Evolutionary conservation across 2,797 vertebrate genomes (phyloP), one percentile per base, ranked within the genome.

Genomic region (Eulemur albifrons): DNA sequence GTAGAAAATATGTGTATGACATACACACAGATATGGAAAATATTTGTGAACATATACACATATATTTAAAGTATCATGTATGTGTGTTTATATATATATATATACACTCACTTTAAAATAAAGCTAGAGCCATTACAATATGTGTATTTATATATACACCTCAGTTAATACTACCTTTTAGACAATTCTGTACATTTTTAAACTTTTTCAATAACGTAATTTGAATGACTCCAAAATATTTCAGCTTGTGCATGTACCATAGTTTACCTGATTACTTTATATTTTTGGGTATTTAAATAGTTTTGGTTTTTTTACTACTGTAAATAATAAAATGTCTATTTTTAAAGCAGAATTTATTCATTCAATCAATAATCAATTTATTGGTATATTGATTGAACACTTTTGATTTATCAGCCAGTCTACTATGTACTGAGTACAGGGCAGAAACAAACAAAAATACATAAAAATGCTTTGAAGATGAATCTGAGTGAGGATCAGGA

Each of bases 141-240:
- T 40, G 3, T 88, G 1, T 54, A n/a, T 21, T 20, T 57, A 65
- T 14, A 30, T 65, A 65, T n/a, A n/a, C 30, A 23, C 79, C 83
- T 57, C 23, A 82, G 32, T 80, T 77, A 77, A 61, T 86, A 67
- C 35, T 90, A 61, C 5, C 8, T 54, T 92, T 92, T 67, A 18
- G 6, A 81, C 2, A 67, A 50, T 81, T 88, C 45, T 72, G 21
- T 73, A 69, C 25, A 30, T 67, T 77, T 3, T 30, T 59, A 27
- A 88, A 93, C 40, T 45, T 73, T 92, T 95, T 61, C 3, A 81
- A 70, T 38, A 93, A 52, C 5, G 11, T 40, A 81, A 25, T 92
- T 89, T 59, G 80, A 84, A 88, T 90, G 8, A 76, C 13, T 72
- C 88, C 15, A 35, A 61, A 83, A 30, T 57, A 92, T 93, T 93